Base-by-base conservation (phyloP, 2,797 vertebrate genomes). In the Helostoma temminkii region DNA sequence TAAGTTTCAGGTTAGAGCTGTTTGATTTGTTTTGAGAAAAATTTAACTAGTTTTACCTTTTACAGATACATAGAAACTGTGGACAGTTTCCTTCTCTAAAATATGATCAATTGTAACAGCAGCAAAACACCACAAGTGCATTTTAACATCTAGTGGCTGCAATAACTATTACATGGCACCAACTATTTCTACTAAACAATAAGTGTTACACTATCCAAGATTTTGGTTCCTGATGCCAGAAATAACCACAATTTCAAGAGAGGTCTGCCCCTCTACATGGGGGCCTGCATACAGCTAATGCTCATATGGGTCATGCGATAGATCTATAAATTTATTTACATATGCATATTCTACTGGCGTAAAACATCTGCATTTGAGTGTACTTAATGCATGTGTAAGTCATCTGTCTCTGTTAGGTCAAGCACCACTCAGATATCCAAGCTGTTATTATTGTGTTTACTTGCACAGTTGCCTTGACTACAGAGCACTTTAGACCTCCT, bases 1-100 rank as follows among this genome's bases (percentile, higher is more conserved):
- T 18, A 56, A 36, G 45, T 34, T 59, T 50, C 30, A 67, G 49
- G 58, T 67, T 32, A 37, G 37, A 56, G 47, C 18, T 28, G 37
- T 66, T 66, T 70, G 49, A 28, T 34, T 68, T 15, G 22, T 60
- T 55, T 46, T n/a, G 8, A 59, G 45, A 68, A 67, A n/a, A n/a
- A n/a, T 15, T 10, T 21, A 2, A 5, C 8, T 56, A 19, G 0
- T 11, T 22, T 64, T 18, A 42, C 30, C 25, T 46, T 57, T 16
- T 61, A 46, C 19, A 61, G 22, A 69, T 25, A 6, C 5, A 26
- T 43, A 11, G 49, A 37, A 39, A 55, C 6, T 45, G 19, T 2
- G 3, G n/a, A n/a, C n/a, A n/a, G n/a, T n/a, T n/a, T n/a, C n/a
- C n/a, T n/a, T n/a, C n/a, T n/a, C n/a, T n/a, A n/a, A n/a, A n/a